phyloP scores from a whole-genome alignment of 2,113 vertebrate genomes.

The Gymnarchus niloticus region DNA sequence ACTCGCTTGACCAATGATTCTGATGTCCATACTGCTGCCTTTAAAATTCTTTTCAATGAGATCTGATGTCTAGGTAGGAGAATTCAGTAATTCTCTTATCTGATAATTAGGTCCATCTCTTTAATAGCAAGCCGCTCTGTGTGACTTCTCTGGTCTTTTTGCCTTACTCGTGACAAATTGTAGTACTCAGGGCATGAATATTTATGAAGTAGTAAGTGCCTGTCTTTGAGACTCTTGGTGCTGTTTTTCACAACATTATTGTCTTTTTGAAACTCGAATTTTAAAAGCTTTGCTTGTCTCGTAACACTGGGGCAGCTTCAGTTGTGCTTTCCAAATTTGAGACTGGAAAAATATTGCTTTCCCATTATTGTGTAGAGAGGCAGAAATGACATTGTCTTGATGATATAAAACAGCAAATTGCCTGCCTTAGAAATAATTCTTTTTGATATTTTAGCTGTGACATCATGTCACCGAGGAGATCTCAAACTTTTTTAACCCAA shows the following conservation, averaged over 20 bases:
- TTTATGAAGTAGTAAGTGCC: slow-evolving; percentile 6
- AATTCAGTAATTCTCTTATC: neutral
- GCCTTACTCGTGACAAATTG: neutral
- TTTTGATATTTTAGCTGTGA: too few relatives aligned
- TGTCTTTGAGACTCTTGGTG: neutral
- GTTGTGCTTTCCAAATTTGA: neutral
- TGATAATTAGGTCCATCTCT: neutral
- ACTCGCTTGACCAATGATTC: neutral
- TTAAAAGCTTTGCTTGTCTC: neutral
- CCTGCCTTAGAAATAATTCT: too few relatives aligned
- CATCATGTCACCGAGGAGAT: too few relatives aligned
- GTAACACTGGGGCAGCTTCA: neutral
- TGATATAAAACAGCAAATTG: too few relatives aligned
- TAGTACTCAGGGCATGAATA: slow-evolving; percentile 3
- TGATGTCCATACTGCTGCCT: neutral
- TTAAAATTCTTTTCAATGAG: neutral
- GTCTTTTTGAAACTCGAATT: neutral
- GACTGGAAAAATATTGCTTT: neutral
- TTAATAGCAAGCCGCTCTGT: neutral
- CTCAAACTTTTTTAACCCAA: too few relatives aligned
- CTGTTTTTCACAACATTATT: neutral
- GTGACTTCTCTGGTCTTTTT: neutral
- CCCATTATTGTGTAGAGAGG: neutral
- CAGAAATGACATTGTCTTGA: neutral
- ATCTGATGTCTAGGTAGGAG: neutral